Base-by-base conservation (phyloP, 2,113 vertebrate genomes). In the Sclerurus mexicanus region DNA sequence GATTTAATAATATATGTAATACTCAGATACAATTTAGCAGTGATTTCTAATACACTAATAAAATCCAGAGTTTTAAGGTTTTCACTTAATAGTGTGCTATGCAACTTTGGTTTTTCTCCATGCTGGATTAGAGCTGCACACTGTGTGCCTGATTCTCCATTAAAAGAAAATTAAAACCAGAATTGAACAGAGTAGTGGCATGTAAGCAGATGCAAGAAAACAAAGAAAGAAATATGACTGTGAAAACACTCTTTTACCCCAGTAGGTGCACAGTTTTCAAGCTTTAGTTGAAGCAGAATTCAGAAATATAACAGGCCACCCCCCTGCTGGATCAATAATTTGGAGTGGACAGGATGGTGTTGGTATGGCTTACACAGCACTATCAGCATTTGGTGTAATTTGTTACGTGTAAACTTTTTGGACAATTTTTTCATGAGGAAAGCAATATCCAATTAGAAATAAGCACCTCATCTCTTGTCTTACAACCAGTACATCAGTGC, bases 201-300 rank as follows among this genome's bases (percentile, higher is more conserved):
- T 81, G 64, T 79, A 96, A 95, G 92, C 76, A 96, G 89, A 96
- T 97, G 82, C 72, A 85, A 92, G 63, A 82, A 96, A 95, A 96
- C 33, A 94, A 93, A 86, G 44, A 88, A 97, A 91, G 35, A 94
- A 90, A 73, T 49, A 90, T 68, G 74, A 94, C n/a, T 53, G 60
- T 92, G 63, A 80, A 87, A 96, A 94, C 21, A 93, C 66, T 75
- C 92, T 96, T 97, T 85, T 95, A 91, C 66, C 94, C 96, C 97
- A 77, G 93, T 93, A 96, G 87, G 94, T 93, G 87, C 96, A 96
- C 71, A 96, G 92, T 68, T 96, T 93, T 79, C 82, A 92, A 86
- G 92, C 95, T 95, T 86, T 59, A 76, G 82, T 33, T 87, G 63
- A 77, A 92, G 93, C 88, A 97, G 78, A 79, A 83, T 89, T n/a